phyloP scores from a whole-genome alignment of 2,888 invertebrate species.

The Tyria jacobaeae region DNA sequence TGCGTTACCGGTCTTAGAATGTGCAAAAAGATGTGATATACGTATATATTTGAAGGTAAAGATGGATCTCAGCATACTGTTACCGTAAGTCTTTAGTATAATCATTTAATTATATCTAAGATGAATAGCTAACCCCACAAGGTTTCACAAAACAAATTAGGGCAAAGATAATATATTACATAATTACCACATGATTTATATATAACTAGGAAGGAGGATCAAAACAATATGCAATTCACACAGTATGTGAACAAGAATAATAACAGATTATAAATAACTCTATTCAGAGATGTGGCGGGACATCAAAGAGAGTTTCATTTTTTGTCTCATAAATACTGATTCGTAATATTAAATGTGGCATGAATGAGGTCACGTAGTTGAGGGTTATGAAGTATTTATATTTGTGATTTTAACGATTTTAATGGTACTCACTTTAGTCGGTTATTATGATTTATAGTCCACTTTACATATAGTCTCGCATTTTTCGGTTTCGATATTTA shows the following conservation, averaged over 20 bases:
- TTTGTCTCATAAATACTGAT: constrained; percentile 46
- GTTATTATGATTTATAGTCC: constrained; percentile 35
- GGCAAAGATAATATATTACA: constrained; percentile 13
- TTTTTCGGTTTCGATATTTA: background rate
- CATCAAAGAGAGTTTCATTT: constrained; percentile 43
- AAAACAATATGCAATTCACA: constrained; percentile 6
- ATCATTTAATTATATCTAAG: background rate
- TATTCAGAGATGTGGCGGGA: constrained; percentile 14
- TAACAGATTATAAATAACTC: constrained; percentile 11
- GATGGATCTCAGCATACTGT: background rate
- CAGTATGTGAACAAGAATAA: constrained; percentile 7
- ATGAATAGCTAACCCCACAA: background rate
- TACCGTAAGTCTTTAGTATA: background rate
- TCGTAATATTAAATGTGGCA: constrained; percentile 31
- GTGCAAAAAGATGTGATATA: too few species aligned
- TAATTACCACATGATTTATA: constrained; percentile 19
- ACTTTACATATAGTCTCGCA: constrained; percentile 27
- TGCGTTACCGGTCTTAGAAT: too few species aligned
- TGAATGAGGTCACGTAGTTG: constrained; percentile 59
- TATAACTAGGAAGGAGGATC: background rate
- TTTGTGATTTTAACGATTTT: constrained; percentile 48
- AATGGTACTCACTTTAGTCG: constrained; percentile 40
- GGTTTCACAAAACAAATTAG: constrained; percentile 9
- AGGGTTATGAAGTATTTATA: constrained; percentile 38
- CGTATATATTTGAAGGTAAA: background rate